These are phyloP conservation scores for Cyclargus thomasi DNA, from an alignment of 1,140 invertebrate species.

Conservation along the genomic window DNA sequence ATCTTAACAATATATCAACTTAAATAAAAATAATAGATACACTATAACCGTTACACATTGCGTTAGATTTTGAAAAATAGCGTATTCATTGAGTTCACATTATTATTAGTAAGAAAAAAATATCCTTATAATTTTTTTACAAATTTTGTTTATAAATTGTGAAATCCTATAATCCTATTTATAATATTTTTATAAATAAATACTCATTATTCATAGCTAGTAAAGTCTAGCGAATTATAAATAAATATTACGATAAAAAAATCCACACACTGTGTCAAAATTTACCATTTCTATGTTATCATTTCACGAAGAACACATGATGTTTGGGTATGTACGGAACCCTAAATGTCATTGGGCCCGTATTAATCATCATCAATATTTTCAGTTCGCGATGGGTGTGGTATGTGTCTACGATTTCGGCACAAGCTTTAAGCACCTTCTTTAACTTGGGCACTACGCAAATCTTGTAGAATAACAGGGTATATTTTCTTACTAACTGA, in stretches of 20 bases:
- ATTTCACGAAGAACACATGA: background rate
- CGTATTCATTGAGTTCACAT: no score
- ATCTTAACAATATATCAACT: no score
- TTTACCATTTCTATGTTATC: background rate
- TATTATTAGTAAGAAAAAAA: no score
- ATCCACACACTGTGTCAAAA: background rate
- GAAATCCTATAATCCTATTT: no score
- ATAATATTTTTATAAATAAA: no score
- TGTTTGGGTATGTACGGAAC: background rate
- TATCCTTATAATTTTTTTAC: no score
- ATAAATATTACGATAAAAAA: background rate
- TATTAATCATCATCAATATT: conserved; percentile 1
- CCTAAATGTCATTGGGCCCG: background rate
- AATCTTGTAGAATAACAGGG: background rate
- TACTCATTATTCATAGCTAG: no score
- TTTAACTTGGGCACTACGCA: background rate
- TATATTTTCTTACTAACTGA: no score
- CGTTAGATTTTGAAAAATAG: no score
- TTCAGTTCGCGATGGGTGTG: background rate
- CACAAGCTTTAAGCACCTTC: background rate
- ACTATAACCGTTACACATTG: no score
- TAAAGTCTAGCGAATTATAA: background rate
- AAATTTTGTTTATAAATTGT: no score
- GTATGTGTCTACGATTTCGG: background rate
- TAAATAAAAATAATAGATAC: no score